Percentiles rank a stretch among this genome's conserved stretches.
Evolutionary conservation across 2,888 invertebrate species (phyloP).

Genomic region (Zhengitettix transpicula): DNA sequence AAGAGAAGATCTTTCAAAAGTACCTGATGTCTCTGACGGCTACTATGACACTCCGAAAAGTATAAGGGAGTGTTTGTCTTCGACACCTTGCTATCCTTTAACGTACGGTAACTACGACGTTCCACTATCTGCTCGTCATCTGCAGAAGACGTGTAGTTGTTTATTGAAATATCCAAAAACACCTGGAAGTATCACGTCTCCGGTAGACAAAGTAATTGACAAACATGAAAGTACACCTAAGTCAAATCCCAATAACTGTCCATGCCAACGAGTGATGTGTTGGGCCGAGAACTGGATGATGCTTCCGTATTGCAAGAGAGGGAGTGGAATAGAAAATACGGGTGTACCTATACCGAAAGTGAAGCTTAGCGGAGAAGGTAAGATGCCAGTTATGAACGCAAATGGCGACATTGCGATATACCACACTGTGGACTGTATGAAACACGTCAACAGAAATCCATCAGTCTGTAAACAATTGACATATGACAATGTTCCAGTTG

Average conservation of each 20-base stretch:
- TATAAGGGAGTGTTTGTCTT: constrained; percentile 44
- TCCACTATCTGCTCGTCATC: constrained; percentile 36
- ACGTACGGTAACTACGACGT: constrained; percentile 34
- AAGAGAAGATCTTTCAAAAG: too few relatives aligned
- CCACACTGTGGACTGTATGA: constrained; percentile 48
- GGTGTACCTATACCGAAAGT: constrained; percentile 28
- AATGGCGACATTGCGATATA: constrained; percentile 41
- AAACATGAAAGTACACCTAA: background rate
- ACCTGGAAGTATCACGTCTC: background rate
- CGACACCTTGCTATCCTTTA: constrained; percentile 21
- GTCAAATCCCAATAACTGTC: constrained; percentile 6
- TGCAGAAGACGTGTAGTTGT: constrained; percentile 55
- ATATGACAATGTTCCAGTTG: too few relatives aligned
- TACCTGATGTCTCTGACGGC: constrained; percentile 22
- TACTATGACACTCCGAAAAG: constrained; percentile 60
- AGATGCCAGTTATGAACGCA: constrained; percentile 35
- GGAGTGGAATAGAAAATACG: constrained; percentile 32
- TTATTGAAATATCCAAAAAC: constrained; percentile 39
- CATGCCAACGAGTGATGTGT: constrained; percentile 37
- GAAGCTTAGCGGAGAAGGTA: constrained; percentile 34
- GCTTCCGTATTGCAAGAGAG: constrained; percentile 39
- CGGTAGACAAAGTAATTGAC: background rate
- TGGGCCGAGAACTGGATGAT: constrained; percentile 46
- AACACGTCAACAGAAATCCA: background rate
- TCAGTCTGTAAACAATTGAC: background rate